phyloP scores from a whole-genome alignment of 2,113 vertebrate genomes.

The Numenius arquata region DNA sequence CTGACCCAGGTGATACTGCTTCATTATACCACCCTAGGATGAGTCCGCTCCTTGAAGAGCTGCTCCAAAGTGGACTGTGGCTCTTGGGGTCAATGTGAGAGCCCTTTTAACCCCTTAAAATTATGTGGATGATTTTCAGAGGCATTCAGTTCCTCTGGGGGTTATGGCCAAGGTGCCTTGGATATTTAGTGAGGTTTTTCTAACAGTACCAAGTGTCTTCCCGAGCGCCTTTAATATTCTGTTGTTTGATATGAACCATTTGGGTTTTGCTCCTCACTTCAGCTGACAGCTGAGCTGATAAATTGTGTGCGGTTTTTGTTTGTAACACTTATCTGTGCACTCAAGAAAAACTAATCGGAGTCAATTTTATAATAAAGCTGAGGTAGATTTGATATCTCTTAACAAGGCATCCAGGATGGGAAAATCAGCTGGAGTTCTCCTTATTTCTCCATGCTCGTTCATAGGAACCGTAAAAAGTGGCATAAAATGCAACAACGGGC shows the following conservation, averaged over 20 bases:
- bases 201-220: not conserved
- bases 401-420: not conserved
- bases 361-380: not conserved
- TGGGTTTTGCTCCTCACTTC: not conserved
- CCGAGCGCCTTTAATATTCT: not conserved
- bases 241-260: not conserved
- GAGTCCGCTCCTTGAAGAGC: not conserved
- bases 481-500: not conserved
- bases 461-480: not conserved
- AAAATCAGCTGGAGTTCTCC: not conserved
- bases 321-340: not conserved
- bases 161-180: not conserved
- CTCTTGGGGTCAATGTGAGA: not conserved
- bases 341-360: not conserved
- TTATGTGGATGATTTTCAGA: not conserved
- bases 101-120: not conserved
- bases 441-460: not conserved
- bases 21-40: not conserved
- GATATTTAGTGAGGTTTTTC: not conserved
- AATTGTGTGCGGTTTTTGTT: not conserved
- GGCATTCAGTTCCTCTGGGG: not conserved
- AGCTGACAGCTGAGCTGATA: not conserved
- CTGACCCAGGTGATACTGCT: not conserved
- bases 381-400: not conserved
- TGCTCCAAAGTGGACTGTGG: not conserved